These are phyloP conservation scores for Drosophila rhopaloa DNA, from an alignment of 1,140 invertebrate species.

Conservation along the genomic window DNA sequence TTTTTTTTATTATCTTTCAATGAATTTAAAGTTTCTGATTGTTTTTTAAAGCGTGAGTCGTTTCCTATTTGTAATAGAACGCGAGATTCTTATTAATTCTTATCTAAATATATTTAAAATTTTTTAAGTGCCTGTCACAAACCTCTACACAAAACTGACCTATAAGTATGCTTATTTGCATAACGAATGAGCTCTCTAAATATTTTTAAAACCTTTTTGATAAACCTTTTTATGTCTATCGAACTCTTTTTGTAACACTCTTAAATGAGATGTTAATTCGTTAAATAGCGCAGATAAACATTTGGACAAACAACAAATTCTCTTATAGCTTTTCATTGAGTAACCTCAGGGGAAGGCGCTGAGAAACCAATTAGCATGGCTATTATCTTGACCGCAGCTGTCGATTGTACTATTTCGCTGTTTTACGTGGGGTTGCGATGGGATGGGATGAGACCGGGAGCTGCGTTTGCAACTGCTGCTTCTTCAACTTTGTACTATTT, in stretches of 20 bases:
- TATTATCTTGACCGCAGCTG: constrained; percentile 33
- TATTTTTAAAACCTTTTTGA: not conserved
- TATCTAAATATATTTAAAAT: no score
- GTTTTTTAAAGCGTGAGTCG: no score
- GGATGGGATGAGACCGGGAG: constrained; percentile 48
- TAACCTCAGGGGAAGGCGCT: not conserved
- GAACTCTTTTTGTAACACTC: not conserved
- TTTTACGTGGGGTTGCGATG: constrained; percentile 57
- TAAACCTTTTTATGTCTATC: not conserved
- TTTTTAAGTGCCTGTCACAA: no score
- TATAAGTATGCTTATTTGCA: not conserved
- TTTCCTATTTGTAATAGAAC: no score
- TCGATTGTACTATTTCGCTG: constrained; percentile 60
- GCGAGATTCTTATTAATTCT: no score
- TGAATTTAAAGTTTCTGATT: no score
- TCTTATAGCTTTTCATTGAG: not conserved
- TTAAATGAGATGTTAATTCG: constrained; percentile 11
- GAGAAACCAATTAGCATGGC: constrained; percentile 9
- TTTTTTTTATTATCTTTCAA: no score
- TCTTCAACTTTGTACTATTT: constrained; percentile 82
- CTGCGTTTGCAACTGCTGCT: constrained; percentile 53
- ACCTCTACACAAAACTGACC: not conserved
- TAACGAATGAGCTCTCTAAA: not conserved
- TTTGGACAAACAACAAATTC: constrained; percentile 14
- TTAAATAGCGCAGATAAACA: constrained; percentile 2